phyloP scores from a whole-genome alignment of 1,140 invertebrate genomes.

The Zaprionus lachaisei region DNA sequence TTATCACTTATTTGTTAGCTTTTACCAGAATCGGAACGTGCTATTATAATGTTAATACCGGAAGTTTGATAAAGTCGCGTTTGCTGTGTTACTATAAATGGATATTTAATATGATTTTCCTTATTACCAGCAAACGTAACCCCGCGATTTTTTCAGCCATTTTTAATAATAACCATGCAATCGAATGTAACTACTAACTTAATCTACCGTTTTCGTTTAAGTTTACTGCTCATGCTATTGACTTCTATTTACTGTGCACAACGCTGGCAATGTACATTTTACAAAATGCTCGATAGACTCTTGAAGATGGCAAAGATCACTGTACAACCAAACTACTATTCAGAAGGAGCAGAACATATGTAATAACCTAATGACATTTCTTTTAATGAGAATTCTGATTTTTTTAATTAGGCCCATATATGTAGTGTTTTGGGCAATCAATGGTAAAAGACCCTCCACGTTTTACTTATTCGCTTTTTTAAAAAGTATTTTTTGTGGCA shows the following conservation, averaged over 20 bases:
- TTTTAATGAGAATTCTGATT: background rate
- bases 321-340: background rate
- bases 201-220: background rate
- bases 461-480: background rate
- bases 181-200: background rate
- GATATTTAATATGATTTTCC: background rate
- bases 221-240: background rate
- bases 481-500: background rate
- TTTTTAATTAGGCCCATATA: background rate
- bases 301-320: conserved; percentile 3
- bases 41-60: conserved; percentile 1
- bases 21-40: background rate
- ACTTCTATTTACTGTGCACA: background rate
- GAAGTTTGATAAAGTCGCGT: background rate
- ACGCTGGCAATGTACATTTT: conserved; percentile 29
- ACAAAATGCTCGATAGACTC: background rate
- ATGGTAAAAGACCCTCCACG: background rate
- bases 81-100: background rate
- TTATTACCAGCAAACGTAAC: background rate
- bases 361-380: background rate
- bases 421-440: background rate
- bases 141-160: background rate
- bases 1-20: background rate
- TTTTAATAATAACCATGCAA: background rate
- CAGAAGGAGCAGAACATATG: background rate